Evolutionary conservation across 1,140 invertebrate species (phyloP), one percentile per base, ranked within the genome.

Genomic region (Euglossa dilemma): DNA sequence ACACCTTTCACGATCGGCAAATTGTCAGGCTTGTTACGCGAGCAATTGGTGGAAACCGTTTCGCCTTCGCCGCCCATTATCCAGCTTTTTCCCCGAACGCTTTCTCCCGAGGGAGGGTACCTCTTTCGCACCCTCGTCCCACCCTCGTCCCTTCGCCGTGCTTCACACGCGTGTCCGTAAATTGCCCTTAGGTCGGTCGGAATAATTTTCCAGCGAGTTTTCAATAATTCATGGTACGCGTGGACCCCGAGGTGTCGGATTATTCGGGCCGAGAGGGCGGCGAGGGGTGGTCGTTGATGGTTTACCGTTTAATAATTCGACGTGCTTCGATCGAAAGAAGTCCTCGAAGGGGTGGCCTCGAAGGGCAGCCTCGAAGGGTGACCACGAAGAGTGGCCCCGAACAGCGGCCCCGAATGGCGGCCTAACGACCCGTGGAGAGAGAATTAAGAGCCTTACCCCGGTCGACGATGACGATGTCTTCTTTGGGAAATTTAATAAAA

Each of bases 141-240:
- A 28, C 61, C 20, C 18, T 8, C 50, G 20, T 47, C n/a, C 23
- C 16, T 20, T 1, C 50, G 3, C 28, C 11, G 18, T 6, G 1
- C n/a, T 0, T 9, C 20, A 36, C 56, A 79, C 54, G 63, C 75
- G 20, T 36, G 20, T 59, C 20, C 61, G 2, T 45, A 54, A 18
- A 59, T 52, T 59, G n/a, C 64, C 45, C 56, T 57, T 25, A 18
- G 28, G 18, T 59, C 50, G 52, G 18, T 12, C 23, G 70, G 81
- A 80, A 89, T 89, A 89, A 86, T 86, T 90, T 90, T 85, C 83
- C 25, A 12, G 28, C 25, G 85, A 72, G 72, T 36, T 76, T 85
- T 91, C 78, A 91, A 91, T 91, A 89, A 91, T 91, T 90, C 86
- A 91, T 90, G 85, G 75, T 25, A 64, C 83, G 50, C 78, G 72